Conservation (phyloP, 2,797 vertebrate genomes). For the Coluber constrictor region DNA sequence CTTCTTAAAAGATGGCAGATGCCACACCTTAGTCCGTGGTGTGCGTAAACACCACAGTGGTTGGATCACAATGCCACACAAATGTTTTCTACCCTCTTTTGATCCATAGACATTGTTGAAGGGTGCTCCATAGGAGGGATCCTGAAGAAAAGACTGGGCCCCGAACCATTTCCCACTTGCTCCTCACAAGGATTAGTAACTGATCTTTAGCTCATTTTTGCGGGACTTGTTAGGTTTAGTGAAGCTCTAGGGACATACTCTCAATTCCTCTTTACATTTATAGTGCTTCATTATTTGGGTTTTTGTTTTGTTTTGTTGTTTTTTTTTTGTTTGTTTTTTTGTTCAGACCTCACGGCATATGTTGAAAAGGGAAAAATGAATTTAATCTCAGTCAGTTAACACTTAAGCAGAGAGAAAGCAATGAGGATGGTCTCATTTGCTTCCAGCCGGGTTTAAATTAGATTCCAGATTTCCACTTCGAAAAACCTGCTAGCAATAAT, state of each 20-base stretch:
- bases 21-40: background rate
- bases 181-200: background rate
- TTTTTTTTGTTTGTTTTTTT: too few species aligned
- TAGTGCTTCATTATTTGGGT: background rate
- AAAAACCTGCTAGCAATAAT: slow-evolving; percentile 25
- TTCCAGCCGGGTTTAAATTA: slow-evolving; percentile 49
- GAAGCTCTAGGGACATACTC: background rate
- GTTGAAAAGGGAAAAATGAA: slow-evolving; percentile 8
- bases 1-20: background rate
- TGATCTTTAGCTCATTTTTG: background rate
- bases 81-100: background rate
- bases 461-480: slow-evolving; percentile 42
- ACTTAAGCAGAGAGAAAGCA: slow-evolving; percentile 23
- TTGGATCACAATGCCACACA: background rate
- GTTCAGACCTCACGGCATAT: background rate
- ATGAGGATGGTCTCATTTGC: slow-evolving; percentile 35
- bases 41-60: background rate
- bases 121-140: background rate
- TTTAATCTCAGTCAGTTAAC: slow-evolving; percentile 32
- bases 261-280: slow-evolving; percentile 9
- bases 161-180: too few species aligned
- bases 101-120: background rate
- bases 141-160: background rate
- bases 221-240: background rate
- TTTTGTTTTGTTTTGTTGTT: too few species aligned